Evolutionary conservation across 2,888 invertebrate genomes (phyloP), one percentile per base, ranked within the genome.

Genomic region (Chelonus formosanus): DNA sequence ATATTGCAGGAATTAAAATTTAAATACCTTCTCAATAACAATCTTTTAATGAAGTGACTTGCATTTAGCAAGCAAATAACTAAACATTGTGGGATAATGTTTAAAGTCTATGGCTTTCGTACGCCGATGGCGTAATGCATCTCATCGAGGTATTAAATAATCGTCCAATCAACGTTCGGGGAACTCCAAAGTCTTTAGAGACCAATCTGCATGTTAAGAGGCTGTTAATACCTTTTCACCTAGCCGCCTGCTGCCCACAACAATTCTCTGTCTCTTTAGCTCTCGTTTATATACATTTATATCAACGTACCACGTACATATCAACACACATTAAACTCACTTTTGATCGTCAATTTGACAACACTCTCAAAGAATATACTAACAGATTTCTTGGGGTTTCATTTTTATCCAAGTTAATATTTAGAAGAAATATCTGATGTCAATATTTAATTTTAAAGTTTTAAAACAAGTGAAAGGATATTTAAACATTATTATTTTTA

Each of bases 161-260:
- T 82, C 79, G 80, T 76, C 80, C 81, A 79, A 82, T 80, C 80
- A 80, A 78, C 79, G 77, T 79, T 78, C 80, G 76, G 73, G 75
- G 75, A 79, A 80, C 79, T 79, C 75, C 77, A 75, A 81, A 81
- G 79, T 78, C 78, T 78, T 80, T 78, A 78, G 75, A 77, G 75
- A 75, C 78, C 80, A 82, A 83, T 84, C 80, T 83, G 80, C 83
- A 84, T 83, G 79, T 80, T 83, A 82, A 83, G 80, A 82, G 81
- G 80, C 78, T 76, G 79, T 80, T 81, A 82, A 82, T 81, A 78
- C 79, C 79, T 78, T 79, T 82, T 81, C 76, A 77, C 76, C 79
- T 80, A 80, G 79, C 77, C 73, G 73, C 71, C 74, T 66, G 74
- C 74, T 74, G 74, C 67, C 63, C 57, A 61, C 53, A 59, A 53